Percentiles rank a stretch among this genome's conserved stretches.
These are phyloP conservation scores for Tupaia tana DNA, from an alignment of 2,113 vertebrate species.

Conservation along the genomic window DNA sequence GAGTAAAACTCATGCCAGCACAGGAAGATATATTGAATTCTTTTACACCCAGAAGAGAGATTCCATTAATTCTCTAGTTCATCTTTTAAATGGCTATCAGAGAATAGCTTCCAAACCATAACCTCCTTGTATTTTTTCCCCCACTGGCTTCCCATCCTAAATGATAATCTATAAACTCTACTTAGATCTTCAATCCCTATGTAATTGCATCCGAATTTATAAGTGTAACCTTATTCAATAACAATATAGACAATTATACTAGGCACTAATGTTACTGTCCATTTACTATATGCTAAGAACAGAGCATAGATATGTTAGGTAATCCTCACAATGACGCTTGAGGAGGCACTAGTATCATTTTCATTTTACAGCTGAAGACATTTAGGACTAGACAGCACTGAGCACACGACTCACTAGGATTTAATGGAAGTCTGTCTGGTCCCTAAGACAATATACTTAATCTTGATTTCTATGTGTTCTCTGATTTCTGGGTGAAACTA, in stretches of 20 bases:
- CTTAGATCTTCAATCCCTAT: background rate
- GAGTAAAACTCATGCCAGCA: background rate
- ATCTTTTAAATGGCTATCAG: background rate
- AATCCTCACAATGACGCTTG: background rate
- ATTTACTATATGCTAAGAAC: background rate
- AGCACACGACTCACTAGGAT: background rate
- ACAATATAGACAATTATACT: background rate
- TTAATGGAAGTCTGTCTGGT: background rate
- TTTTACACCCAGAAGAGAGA: background rate
- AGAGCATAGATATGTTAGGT: background rate
- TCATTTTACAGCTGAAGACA: background rate
- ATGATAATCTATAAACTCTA: background rate
- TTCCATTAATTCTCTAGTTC: background rate
- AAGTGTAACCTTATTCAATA: background rate
- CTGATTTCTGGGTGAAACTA: constrained; percentile 32
- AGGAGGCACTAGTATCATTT: background rate
- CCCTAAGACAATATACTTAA: background rate
- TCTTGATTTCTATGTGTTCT: background rate
- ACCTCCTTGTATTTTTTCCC: background rate
- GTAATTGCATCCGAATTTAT: background rate
- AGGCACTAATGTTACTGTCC: background rate
- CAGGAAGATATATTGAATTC: background rate
- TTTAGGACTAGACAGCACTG: background rate
- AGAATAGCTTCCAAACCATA: background rate
- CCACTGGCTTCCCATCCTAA: background rate